Evolutionary conservation across 2,113 vertebrate species (phyloP).

Genomic region (Elgaria multicarinata): DNA sequence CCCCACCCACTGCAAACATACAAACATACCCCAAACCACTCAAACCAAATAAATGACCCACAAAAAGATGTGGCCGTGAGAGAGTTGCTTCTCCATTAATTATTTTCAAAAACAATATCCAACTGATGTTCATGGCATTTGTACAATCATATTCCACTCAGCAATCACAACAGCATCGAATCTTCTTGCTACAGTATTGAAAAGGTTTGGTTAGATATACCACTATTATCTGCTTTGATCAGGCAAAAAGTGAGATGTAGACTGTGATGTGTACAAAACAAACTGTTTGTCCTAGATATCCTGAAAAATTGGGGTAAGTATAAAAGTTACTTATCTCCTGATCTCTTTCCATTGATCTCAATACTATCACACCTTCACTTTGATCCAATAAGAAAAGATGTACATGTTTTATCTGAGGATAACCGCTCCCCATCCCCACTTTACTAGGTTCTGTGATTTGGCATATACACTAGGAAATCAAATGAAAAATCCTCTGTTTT

Average conservation of each 20-base stretch:
- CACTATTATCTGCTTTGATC: background rate
- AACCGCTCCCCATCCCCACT: too few species aligned
- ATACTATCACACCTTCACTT: background rate
- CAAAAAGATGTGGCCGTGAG: background rate
- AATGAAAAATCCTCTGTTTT: background rate
- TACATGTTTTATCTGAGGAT: background rate
- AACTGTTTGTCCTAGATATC: background rate
- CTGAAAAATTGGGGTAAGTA: background rate
- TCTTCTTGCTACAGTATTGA: background rate
- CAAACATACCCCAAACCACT: background rate
- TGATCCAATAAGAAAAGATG: background rate
- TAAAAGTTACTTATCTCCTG: background rate
- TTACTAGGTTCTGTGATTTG: background rate
- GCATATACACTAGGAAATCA: background rate
- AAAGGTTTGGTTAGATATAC: background rate
- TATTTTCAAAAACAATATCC: background rate
- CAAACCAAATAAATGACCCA: background rate
- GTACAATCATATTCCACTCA: background rate
- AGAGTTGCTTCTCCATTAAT: background rate
- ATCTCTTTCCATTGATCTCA: background rate
- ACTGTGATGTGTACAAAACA: background rate
- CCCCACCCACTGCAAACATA: background rate
- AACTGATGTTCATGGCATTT: background rate
- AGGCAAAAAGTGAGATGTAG: background rate
- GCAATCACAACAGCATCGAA: background rate